Conservation (phyloP, 1,140 invertebrate species). For the Drosophila ironensis region DNA sequence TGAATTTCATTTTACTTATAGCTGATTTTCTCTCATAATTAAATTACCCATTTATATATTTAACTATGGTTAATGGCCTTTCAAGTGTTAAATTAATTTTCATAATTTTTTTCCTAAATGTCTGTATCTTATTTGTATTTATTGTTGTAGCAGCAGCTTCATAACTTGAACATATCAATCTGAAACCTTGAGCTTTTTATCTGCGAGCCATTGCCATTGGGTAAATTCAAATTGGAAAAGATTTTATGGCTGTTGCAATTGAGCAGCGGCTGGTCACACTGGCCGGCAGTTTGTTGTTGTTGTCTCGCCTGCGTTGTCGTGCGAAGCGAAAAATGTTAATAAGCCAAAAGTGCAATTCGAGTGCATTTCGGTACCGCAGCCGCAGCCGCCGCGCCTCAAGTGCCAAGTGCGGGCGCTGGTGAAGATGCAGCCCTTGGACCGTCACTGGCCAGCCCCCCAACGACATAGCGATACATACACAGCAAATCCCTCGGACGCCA, state of each 20-base stretch:
- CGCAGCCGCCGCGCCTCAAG: not conserved
- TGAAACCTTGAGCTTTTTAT: no score
- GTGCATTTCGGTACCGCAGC: not conserved
- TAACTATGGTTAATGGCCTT: no score
- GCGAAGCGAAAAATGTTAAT: conserved; percentile 29
- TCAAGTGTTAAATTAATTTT: no score
- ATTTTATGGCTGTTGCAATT: not conserved
- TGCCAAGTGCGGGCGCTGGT: conserved; percentile 33
- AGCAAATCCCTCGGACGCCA: conserved; percentile 54
- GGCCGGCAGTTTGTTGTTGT: conserved; percentile 62
- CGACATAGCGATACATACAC: conserved; percentile 76
- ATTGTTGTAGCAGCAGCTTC: no score
- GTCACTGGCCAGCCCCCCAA: conserved; percentile 42
- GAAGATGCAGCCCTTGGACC: conserved; percentile 7
- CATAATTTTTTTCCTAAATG: no score
- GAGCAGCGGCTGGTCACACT: not conserved
- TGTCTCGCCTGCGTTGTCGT: conserved; percentile 25
- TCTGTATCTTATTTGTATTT: no score
- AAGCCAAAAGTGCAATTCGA: conserved; percentile 22
- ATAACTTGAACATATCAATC: no score
- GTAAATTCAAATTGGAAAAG: no score
- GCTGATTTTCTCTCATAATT: not conserved
- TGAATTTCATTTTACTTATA: not conserved
- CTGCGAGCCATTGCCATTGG: no score
- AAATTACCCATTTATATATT: no score